Base-by-base conservation (phyloP, 2,888 invertebrate genomes). In the Trissonchulus sp. region DNA sequence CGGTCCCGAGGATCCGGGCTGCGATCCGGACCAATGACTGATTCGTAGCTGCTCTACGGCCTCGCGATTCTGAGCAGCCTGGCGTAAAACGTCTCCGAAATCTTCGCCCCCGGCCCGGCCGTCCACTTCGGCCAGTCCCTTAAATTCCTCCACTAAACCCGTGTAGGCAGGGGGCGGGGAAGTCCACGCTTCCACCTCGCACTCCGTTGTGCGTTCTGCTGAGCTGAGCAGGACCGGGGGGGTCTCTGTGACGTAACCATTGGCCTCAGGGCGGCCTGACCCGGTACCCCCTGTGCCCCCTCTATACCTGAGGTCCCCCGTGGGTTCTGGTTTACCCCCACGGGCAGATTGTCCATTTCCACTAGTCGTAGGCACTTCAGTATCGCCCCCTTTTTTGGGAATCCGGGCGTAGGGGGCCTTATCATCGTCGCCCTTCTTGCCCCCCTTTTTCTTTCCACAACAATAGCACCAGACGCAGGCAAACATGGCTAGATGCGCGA, bases 391-490 rank as follows among this genome's bases (percentile, higher is more conserved):
- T 48, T 48, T 48, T 23, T 48, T 48, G 48, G 48, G 48, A 48
- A 48, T 48, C 8, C 48, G 48, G 23, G 48, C 48, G 23, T 48
- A 48, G 23, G 48, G 48, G 8, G 8, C 8, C 48, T 48, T 48
- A 48, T 48, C 48, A 48, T 8, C 48, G 8, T 48, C 48, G 48
- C 65, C 65, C 8, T 63, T 31, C 31, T 15, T 15, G n/a, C n/a
- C n/a, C n/a, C n/a, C n/a, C 3, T 31, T 3, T 8, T 31, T 31
- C n/a, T 31, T 18, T 28, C 71, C 38, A 35, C 73, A 37, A 63
- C 73, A 72, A 28, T 60, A 72, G 35, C 73, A 72, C 73, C 73
- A 72, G 3, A 72, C 60, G 28, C 73, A 72, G 15, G 30, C 28
- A 72, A 72, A 72, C 15, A 72, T 72, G 3, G 60, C 60, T n/a